Base-by-base conservation (phyloP, 1,140 invertebrate species). In the Ctenoplectra terminalis region DNA sequence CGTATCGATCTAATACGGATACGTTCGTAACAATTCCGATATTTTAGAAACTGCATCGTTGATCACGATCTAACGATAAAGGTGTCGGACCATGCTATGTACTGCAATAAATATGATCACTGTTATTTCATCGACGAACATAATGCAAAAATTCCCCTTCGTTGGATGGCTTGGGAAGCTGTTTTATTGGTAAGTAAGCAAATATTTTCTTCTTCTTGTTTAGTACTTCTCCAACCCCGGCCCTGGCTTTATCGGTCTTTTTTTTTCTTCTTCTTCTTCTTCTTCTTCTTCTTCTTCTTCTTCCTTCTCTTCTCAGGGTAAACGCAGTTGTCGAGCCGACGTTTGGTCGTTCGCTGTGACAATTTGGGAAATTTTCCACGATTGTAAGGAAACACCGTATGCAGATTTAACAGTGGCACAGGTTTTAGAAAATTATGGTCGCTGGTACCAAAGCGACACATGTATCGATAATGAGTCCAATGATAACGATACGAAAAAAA, bases 161-260 rank as follows among this genome's bases (percentile, higher is more conserved):
- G 97, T 73, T 98, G 97, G 98, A 97, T 98, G 96, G 96, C 97
- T 0, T 97, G 97, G 96, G 97, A 98, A 91, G 96, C 96, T 81
- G 94, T 97, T 63, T 93, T 98, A 37, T 91, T 97, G 95, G 97
- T 97, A 93, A 95, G 11, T 3, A n/a, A n/a, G 17, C 40, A 40
- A 5, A 40, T 40, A 40, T 40, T 1, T 13, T 34, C 9, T 26
- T 7, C 13, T 9, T 40, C 40, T 40, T 40, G 4, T 9, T 40
- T 40, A 5, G 40, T 9, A 40, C 40, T 40, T 9, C 40, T 9
- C 40, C 40, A 40, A 40, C 40, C 40, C 40, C 40, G n/a, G n/a
- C n/a, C n/a, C n/a, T n/a, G n/a, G n/a, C n/a, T n/a, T n/a, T n/a
- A n/a, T n/a, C n/a, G n/a, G n/a, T n/a, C n/a, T n/a, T n/a, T n/a